phyloP scores from a whole-genome alignment of 2,797 vertebrate genomes.

The Pseudochirops corinnae region DNA sequence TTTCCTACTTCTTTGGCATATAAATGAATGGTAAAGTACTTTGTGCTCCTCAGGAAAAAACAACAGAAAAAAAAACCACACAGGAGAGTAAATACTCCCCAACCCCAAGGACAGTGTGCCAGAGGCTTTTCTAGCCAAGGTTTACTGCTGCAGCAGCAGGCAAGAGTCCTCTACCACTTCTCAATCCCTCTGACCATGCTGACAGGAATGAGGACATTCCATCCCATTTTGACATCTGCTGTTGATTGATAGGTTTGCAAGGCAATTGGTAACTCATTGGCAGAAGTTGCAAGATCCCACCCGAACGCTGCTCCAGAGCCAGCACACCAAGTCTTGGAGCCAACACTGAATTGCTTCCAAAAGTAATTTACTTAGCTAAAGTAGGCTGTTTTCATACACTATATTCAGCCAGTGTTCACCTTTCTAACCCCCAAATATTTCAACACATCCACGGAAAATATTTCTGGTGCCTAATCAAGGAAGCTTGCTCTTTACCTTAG shows the following conservation, averaged over 20 bases:
- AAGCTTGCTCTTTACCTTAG: constrained; percentile 19
- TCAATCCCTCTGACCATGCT: constrained; percentile 44
- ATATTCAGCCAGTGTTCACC: constrained; percentile 49
- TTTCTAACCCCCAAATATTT: constrained; percentile 72
- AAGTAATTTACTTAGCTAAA: constrained; percentile 69
- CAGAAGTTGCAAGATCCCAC: constrained; percentile 56
- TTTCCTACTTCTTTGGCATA: not conserved
- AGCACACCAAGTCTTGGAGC: constrained; percentile 59
- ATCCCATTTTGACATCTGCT: constrained; percentile 53
- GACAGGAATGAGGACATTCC: constrained; percentile 33
- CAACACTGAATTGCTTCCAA: constrained; percentile 61
- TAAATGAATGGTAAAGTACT: constrained; percentile 6
- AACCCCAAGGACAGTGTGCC: not conserved
- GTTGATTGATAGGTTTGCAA: constrained; percentile 56
- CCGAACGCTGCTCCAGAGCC: constrained; percentile 31
- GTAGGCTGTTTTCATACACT: constrained; percentile 46
- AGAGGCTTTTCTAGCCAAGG: not conserved
- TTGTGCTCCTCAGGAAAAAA: not conserved
- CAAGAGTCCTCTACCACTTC: not conserved
- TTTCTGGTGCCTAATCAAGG: constrained; percentile 46
- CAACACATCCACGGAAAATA: constrained; percentile 54
- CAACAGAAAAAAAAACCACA: not conserved
- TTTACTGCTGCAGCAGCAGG: not conserved
- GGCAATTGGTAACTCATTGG: constrained; percentile 43
- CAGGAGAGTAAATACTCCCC: constrained; percentile 19